phyloP scores from a whole-genome alignment of 2,888 invertebrate genomes.

The Gymnocheta viridis region DNA sequence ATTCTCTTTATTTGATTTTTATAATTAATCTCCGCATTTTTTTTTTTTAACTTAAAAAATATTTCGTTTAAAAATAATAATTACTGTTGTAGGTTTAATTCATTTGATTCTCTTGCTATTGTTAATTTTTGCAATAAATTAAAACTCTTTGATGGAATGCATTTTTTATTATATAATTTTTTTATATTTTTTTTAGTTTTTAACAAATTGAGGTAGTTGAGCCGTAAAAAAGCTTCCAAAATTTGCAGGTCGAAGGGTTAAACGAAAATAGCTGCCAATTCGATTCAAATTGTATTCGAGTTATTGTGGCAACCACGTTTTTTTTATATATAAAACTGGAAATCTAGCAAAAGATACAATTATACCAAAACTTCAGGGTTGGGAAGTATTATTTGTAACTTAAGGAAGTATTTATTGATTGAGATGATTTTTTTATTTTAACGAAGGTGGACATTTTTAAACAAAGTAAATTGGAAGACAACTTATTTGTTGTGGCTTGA shows the following conservation, averaged over 20 bases:
- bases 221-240: slow-evolving; percentile 68
- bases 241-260: slow-evolving; percentile 32
- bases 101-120: slow-evolving; percentile 49
- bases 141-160: slow-evolving; percentile 70
- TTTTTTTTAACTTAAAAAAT: slow-evolving; percentile 55
- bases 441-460: slow-evolving; percentile 34
- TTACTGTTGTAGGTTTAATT: slow-evolving; percentile 70
- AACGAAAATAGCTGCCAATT: slow-evolving; percentile 54
- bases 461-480: slow-evolving; percentile 55
- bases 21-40: slow-evolving; percentile 62
- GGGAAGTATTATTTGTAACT: slow-evolving; percentile 24
- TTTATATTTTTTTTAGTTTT: slow-evolving; percentile 45
- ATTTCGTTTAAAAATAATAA: slow-evolving; percentile 67
- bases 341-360: neutral
- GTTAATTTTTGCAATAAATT: slow-evolving; percentile 62
- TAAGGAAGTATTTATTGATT: slow-evolving; percentile 30
- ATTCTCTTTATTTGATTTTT: slow-evolving; percentile 30
- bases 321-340: neutral
- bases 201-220: slow-evolving; percentile 74
- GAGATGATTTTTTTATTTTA: neutral
- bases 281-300: slow-evolving; percentile 59
- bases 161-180: slow-evolving; percentile 34
- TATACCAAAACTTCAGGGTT: slow-evolving; percentile 3
- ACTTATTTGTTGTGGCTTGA: slow-evolving; percentile 10
- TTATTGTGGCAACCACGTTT: slow-evolving; percentile 50